These are phyloP conservation scores for Trachymyrmex cornetzi DNA, from an alignment of 1,140 invertebrate genomes.

Conservation along the genomic window DNA sequence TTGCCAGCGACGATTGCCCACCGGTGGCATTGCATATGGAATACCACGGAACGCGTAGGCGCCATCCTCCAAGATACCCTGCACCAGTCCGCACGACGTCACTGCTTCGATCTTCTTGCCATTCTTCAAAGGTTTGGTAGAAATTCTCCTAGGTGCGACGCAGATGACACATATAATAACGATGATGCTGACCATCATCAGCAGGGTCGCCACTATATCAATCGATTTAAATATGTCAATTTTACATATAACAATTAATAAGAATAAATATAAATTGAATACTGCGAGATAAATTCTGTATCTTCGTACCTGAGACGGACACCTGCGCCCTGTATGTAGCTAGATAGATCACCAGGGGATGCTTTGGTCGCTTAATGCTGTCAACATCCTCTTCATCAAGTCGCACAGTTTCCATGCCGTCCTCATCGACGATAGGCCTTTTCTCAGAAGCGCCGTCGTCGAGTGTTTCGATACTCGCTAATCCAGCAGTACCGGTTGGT, in stretches of 20 bases:
- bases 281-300: not conserved
- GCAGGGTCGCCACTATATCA: conserved; percentile 77
- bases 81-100: conserved; percentile 92
- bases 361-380: conserved; percentile 76
- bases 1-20: conserved; percentile 90
- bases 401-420: conserved; percentile 91
- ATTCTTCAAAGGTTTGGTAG: conserved; percentile 87
- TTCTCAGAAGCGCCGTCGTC: conserved; percentile 89
- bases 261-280: not conserved
- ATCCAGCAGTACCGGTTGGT: conserved; percentile 86
- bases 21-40: conserved; percentile 94
- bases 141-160: conserved; percentile 86
- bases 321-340: conserved; percentile 79
- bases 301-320: conserved; percentile 75
- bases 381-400: conserved; percentile 83
- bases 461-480: conserved; percentile 93
- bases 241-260: not conserved
- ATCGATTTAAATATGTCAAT: not conserved
- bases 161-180: conserved; percentile 89
- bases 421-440: conserved; percentile 91
- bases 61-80: conserved; percentile 92
- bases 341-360: conserved; percentile 77
- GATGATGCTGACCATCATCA: conserved; percentile 87
- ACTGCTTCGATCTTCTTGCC: conserved; percentile 91
- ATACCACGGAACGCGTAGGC: conserved; percentile 94